Evolutionary conservation across 2,797 vertebrate genomes (phyloP).

Genomic region (Esox lucius): DNA sequence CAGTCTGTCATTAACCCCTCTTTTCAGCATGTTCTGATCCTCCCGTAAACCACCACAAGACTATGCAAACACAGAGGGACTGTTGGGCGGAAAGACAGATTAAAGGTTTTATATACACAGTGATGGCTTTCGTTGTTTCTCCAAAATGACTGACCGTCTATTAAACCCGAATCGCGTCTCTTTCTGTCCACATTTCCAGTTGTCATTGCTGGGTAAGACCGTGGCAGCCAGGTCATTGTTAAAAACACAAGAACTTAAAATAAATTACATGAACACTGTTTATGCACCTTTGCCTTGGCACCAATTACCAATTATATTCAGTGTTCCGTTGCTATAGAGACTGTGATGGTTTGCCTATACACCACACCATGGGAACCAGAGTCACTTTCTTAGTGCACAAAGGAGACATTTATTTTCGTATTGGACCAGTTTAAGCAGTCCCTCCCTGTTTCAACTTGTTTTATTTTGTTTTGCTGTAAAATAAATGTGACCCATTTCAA

Average conservation of each 20-base stretch:
- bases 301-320: slow-evolving; percentile 46
- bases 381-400: not conserved
- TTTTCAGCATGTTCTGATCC: slow-evolving; percentile 7
- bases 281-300: slow-evolving; percentile 48
- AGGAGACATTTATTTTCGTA: not conserved
- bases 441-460: not conserved
- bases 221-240: slow-evolving; percentile 27
- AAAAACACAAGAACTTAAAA: slow-evolving; percentile 45
- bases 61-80: slow-evolving; percentile 48
- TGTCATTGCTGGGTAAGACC: slow-evolving; percentile 44
- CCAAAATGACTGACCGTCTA: slow-evolving; percentile 10
- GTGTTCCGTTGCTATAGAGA: slow-evolving; percentile 73
- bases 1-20: slow-evolving; percentile 41
- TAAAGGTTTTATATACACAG: slow-evolving; percentile 4
- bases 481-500: too few relatives aligned
- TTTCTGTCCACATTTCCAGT: slow-evolving; percentile 20
- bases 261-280: slow-evolving; percentile 44
- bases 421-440: not conserved
- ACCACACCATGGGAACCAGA: not conserved
- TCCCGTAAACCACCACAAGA: slow-evolving; percentile 28
- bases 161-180: not conserved
- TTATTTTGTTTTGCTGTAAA: not conserved
- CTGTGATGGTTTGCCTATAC: slow-evolving; percentile 53
- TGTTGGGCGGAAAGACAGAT: not conserved
- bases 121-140: slow-evolving; percentile 18